Evolutionary conservation across 2,797 vertebrate species (phyloP).

Genomic region (Agapornis canus): DNA sequence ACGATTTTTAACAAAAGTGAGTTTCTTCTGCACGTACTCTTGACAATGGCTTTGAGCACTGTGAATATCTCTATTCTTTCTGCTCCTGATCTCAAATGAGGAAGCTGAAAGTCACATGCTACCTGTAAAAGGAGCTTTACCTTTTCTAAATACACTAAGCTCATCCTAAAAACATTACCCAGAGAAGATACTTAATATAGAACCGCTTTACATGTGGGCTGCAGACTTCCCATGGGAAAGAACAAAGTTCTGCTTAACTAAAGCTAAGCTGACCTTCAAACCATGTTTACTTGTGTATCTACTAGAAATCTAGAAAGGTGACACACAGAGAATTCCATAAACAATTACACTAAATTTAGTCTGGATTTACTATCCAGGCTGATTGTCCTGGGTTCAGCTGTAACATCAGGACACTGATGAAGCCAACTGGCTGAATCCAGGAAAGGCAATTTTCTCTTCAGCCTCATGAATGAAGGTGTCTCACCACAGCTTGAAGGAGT

Average conservation of each 20-base stretch:
- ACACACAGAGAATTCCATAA: neutral
- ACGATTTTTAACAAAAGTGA: neutral
- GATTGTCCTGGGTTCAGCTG: neutral
- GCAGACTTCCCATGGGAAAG: neutral
- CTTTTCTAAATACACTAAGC: neutral
- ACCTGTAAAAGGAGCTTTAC: neutral
- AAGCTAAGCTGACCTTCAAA: neutral
- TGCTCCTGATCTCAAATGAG: neutral
- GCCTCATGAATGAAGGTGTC: neutral
- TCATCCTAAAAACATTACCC: neutral
- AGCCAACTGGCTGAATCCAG: neutral
- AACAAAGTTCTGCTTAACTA: neutral
- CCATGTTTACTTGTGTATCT: neutral
- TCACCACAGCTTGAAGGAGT: neutral
- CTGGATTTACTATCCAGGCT: neutral
- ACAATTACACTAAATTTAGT: neutral
- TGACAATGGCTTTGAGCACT: neutral
- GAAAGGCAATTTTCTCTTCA: neutral
- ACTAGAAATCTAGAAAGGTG: neutral
- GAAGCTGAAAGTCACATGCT: neutral
- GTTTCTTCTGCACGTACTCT: neutral
- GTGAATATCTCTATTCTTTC: neutral
- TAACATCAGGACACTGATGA: neutral
- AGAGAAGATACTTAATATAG: rapidly evolving
- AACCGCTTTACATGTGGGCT: neutral